These are phyloP conservation scores for Microhierax caerulescens DNA, from an alignment of 2,797 vertebrate species.

Conservation along the genomic window DNA sequence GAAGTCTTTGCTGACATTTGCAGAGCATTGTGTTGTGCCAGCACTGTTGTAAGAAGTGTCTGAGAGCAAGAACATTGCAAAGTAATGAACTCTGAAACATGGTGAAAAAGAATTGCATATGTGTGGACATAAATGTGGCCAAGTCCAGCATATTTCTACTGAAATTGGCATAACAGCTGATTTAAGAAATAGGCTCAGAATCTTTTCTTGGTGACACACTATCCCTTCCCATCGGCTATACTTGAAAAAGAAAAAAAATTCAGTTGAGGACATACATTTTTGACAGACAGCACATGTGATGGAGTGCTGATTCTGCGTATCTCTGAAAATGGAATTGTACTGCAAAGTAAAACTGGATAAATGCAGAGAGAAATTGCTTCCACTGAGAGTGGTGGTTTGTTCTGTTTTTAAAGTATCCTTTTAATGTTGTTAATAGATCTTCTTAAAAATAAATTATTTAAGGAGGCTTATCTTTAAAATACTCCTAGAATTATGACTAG, in stretches of 20 bases:
- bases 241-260: neutral
- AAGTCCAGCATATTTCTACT: neutral
- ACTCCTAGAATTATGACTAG: constrained; percentile 41
- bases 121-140: neutral
- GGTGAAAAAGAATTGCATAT: neutral
- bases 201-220: neutral
- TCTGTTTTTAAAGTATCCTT: neutral
- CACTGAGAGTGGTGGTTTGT: neutral
- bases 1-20: constrained; percentile 31
- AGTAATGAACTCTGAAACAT: neutral
- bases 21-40: neutral
- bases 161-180: neutral
- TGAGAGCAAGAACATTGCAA: neutral
- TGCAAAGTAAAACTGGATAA: neutral
- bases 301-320: neutral
- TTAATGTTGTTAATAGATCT: constrained; percentile 32
- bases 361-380: neutral
- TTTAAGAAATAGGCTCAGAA: neutral
- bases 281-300: neutral
- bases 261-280: neutral
- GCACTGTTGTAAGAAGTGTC: neutral
- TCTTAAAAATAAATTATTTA: constrained; percentile 49
- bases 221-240: fast-evolving
- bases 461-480: constrained; percentile 55
- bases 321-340: neutral